These are phyloP conservation scores for Machaerirhynchus nigripectus DNA, from an alignment of 2,113 vertebrate species.

Conservation along the genomic window DNA sequence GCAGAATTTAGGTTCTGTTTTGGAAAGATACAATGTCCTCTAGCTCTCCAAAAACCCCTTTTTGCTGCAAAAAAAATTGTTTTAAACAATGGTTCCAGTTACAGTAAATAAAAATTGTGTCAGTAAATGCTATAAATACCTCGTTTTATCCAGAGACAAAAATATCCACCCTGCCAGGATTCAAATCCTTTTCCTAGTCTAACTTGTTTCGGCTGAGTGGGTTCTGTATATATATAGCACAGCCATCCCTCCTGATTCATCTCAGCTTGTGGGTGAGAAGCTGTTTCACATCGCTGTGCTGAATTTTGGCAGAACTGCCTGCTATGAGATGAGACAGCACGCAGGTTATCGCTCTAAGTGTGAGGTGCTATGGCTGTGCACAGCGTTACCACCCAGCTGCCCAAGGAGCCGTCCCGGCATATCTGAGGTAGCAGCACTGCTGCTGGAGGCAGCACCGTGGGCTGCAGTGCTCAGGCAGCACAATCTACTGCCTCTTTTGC, in stretches of 20 bases:
- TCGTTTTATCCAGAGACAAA: neutral
- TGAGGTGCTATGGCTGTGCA: neutral
- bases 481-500: neutral
- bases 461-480: neutral
- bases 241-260: neutral
- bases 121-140: constrained; percentile 7
- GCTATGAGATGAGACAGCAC: neutral
- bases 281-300: neutral
- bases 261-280: neutral
- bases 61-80: neutral
- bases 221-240: neutral
- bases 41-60: neutral
- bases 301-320: neutral
- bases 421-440: neutral
- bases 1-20: neutral
- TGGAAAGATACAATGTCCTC: neutral
- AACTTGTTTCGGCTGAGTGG: neutral
- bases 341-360: neutral
- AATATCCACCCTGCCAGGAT: neutral
- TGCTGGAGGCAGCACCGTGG: neutral
- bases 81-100: neutral
- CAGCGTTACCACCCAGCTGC: neutral
- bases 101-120: neutral
- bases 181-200: neutral
- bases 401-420: rapidly evolving